A percentile compares a stretch with the other conserved stretches of the same genome.
These are phyloP conservation scores for Zingel zingel DNA, from an alignment of 2,113 vertebrate species.

Conservation along the genomic window DNA sequence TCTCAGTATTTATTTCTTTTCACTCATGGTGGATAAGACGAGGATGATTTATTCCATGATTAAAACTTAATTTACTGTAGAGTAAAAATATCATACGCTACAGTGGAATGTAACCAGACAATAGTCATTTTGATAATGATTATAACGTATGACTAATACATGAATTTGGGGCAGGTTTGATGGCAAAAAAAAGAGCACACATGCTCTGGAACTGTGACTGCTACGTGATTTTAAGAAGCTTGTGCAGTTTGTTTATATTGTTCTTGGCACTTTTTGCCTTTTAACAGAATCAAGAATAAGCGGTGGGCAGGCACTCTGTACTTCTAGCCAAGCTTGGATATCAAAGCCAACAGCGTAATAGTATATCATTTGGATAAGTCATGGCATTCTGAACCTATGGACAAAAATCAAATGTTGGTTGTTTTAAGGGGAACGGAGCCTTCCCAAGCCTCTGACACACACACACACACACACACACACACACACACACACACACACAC, in stretches of 20 bases:
- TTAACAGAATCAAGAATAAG: slow-evolving; percentile 43
- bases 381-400: slow-evolving; percentile 33
- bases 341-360: slow-evolving; percentile 51
- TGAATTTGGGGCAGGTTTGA: background rate
- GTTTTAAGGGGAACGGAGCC: slow-evolving; percentile 49
- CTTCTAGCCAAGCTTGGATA: slow-evolving; percentile 55
- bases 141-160: background rate
- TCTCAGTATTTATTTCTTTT: background rate
- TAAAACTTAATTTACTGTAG: background rate
- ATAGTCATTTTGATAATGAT: background rate
- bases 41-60: too few species aligned
- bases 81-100: background rate
- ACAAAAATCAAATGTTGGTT: slow-evolving; percentile 42
- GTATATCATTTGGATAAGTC: slow-evolving; percentile 57
- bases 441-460: slow-evolving; percentile 7
- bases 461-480: background rate
- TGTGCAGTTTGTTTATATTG: slow-evolving; percentile 48
- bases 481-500: background rate
- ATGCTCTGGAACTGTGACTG: slow-evolving; percentile 4
- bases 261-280: slow-evolving; percentile 45
- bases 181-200: background rate
- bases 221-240: slow-evolving; percentile 27
- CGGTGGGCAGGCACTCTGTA: slow-evolving; percentile 25
- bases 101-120: too few species aligned
- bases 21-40: background rate